These are phyloP conservation scores for Synergus gifuensis DNA, from an alignment of 2,888 invertebrate genomes.

Conservation along the genomic window DNA sequence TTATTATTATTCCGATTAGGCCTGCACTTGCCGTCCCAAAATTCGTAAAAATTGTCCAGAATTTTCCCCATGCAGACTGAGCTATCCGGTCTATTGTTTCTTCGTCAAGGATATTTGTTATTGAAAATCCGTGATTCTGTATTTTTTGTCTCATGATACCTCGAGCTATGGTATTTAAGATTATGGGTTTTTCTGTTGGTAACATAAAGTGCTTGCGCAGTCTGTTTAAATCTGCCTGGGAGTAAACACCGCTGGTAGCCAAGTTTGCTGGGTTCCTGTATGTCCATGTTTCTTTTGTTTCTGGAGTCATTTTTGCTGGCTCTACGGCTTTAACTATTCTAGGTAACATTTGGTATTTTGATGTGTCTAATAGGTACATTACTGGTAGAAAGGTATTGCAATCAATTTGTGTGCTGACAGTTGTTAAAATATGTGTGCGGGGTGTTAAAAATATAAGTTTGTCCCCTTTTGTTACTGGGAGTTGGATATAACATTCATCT, in stretches of 20 bases:
- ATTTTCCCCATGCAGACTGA: too few relatives aligned
- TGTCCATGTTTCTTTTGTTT: conserved; percentile 16
- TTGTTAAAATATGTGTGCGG: conserved; percentile 54
- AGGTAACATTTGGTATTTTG: conserved; percentile 47
- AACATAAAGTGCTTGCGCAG: conserved; percentile 47
- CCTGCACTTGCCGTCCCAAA: too few relatives aligned
- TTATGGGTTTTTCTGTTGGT: conserved; percentile 30
- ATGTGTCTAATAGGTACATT: conserved; percentile 48
- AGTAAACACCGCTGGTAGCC: conserved; percentile 47
- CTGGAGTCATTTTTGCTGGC: conserved; percentile 25
- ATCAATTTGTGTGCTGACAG: conserved; percentile 47
- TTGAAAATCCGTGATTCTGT: too few relatives aligned
- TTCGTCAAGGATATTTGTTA: too few relatives aligned
- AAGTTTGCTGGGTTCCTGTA: conserved; percentile 23
- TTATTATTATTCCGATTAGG: conserved; percentile 5
- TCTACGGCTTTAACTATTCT: not conserved
- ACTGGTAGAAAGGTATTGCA: conserved; percentile 54
- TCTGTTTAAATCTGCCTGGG: conserved; percentile 37
- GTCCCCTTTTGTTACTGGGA: conserved; percentile 35
- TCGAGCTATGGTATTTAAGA: too few relatives aligned
- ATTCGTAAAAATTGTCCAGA: too few relatives aligned
- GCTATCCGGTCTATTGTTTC: too few relatives aligned
- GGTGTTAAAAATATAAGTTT: conserved; percentile 54
- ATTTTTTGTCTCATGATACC: not conserved
- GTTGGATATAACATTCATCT: too few relatives aligned